Conservation (phyloP, 1,140 invertebrate genomes). For the Maconellicoccus hirsutus region DNA sequence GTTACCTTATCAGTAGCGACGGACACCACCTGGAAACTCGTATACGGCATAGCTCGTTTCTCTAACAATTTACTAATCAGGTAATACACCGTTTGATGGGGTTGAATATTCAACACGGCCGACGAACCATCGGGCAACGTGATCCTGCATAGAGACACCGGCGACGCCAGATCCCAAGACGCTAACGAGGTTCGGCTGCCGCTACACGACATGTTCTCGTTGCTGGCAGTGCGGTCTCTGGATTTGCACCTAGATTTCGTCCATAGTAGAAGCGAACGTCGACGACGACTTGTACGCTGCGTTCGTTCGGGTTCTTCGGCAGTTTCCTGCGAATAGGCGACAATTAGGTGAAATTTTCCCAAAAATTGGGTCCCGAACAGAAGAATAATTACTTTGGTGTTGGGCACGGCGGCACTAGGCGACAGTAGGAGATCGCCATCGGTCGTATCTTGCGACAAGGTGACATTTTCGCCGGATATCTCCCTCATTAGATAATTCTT, state of each 20-base stretch:
- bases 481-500: conserved; percentile 58
- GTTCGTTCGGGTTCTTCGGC: conserved; percentile 7
- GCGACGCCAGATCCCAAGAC: conserved; percentile 39
- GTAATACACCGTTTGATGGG: conserved; percentile 58
- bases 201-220: conserved; percentile 41
- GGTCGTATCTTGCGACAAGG: conserved; percentile 20
- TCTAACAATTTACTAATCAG: conserved; percentile 71
- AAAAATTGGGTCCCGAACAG: too few relatives aligned
- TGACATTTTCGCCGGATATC: conserved; percentile 16
- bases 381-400: too few relatives aligned
- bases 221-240: conserved; percentile 46
- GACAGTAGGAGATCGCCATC: conserved; percentile 14
- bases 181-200: conserved; percentile 52
- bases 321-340: not conserved
- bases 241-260: conserved; percentile 66
- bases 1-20: conserved; percentile 50
- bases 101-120: conserved; percentile 69
- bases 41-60: conserved; percentile 62
- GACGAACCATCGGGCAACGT: conserved; percentile 81
- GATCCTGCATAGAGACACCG: conserved; percentile 58
- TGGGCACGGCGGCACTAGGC: not conserved
- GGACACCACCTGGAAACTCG: conserved; percentile 61
- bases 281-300: conserved; percentile 42
- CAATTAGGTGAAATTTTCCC: too few relatives aligned
- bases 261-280: conserved; percentile 82